Percentiles rank a stretch among this genome's conserved stretches.
phyloP scores from a whole-genome alignment of 2,888 invertebrate genomes.

The Choristoneura rosaceana region DNA sequence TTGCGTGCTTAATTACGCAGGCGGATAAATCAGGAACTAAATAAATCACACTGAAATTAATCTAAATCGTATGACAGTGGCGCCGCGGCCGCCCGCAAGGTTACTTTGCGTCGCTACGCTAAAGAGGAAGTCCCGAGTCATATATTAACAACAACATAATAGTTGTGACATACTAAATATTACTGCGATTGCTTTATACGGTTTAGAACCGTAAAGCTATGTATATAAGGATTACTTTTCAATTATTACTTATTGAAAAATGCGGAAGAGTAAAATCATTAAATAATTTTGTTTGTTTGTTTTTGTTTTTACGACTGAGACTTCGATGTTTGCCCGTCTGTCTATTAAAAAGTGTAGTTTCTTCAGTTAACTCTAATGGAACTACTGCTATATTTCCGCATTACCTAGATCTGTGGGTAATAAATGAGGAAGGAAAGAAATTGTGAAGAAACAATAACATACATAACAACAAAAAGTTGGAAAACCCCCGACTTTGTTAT shows the following conservation, averaged over 20 bases:
- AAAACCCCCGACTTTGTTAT: too few species aligned
- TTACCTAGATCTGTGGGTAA: too few species aligned
- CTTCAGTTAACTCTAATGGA: too few species aligned
- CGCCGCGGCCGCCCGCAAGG: conserved; percentile 16
- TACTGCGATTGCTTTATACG: too few species aligned
- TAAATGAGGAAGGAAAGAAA: too few species aligned
- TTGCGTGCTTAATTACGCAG: background rate
- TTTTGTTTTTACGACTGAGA: background rate
- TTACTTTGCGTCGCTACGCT: conserved; percentile 47
- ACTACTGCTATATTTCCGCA: too few species aligned
- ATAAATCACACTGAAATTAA: background rate
- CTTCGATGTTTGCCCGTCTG: background rate
- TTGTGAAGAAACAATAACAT: too few species aligned
- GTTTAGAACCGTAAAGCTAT: conserved; percentile 3
- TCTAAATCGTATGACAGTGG: conserved; percentile 9
- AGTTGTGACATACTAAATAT: conserved; percentile 8
- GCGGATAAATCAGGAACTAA: conserved; percentile 20
- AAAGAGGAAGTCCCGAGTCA: conserved; percentile 62
- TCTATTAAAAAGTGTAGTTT: too few species aligned
- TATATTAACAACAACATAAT: conserved; percentile 44
- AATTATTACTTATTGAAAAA: background rate
- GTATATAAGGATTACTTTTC: background rate
- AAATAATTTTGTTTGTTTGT: background rate
- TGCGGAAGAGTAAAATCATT: conserved; percentile 1
- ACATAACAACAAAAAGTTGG: too few species aligned